Evolutionary conservation across 2,797 vertebrate genomes (phyloP), one percentile per base, ranked within the genome.

Genomic region (Pelobates cultripes): DNA sequence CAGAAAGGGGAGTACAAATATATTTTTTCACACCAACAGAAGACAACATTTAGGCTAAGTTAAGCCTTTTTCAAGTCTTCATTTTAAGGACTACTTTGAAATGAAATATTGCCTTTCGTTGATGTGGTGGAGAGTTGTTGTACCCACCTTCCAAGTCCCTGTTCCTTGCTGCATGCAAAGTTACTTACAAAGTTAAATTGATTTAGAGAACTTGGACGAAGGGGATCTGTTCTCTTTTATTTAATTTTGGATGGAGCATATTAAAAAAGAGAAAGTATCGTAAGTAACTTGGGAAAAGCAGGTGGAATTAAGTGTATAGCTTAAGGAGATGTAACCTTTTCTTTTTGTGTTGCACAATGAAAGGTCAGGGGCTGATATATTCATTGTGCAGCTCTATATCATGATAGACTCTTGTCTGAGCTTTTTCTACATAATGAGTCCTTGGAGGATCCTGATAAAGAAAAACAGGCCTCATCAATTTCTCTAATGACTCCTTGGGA

Each of bases 401-500:
- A 83, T 13, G 43, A 55, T 70, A 0, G 68, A 60, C 44, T 86
- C 83, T 84, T 81, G 86, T 14, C 47, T 63, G 76, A 71, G 80
- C 81, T 74, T 63, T 80, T 70, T 41, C 72, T 86, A 83, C 82
- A 14, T 88, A 89, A 90, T 82, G 78, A 87, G 81, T 83, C 86
- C 81, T 89, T 15, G 28, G 88, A 91, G 47, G 86, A 86, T 43
- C 78, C 44, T 83, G 78, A 89, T 86, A 78, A 89, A 90, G 90
- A 88, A 89, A 92, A 91, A 90, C 85, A 90, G 87, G 81, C 79
- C 85, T 90, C 89, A 90, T 93, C 90, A 91, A 89, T 92, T 92
- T 89, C 85, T 88, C 86, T 91, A 92, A 92, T 88, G 91, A 90
- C 84, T 87, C 85, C 89, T 89, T 86, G 70, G 84, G 87, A 89